Conservation (phyloP, 2,888 invertebrate genomes). For the Parnassius apollo region DNA sequence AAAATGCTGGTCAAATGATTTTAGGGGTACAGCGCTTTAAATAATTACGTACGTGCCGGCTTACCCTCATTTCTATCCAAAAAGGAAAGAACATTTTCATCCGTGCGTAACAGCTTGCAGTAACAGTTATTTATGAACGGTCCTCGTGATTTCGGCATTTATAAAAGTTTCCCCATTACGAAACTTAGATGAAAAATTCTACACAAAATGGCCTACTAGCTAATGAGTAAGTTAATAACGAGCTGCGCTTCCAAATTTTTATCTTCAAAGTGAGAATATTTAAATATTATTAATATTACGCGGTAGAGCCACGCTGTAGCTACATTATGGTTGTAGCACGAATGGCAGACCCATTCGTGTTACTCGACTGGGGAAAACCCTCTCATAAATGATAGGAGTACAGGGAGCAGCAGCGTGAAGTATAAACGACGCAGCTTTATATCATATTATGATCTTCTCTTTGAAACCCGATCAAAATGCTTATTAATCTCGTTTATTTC, state of each 20-base stretch:
- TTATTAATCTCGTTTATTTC: no score
- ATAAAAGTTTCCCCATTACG: conserved; percentile 77
- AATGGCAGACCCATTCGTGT: no score
- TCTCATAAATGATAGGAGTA: no score
- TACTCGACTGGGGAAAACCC: no score
- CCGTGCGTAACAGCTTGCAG: conserved; percentile 78
- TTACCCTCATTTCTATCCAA: conserved; percentile 61
- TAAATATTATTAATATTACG: no score
- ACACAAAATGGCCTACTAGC: conserved; percentile 17
- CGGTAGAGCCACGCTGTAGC: no score
- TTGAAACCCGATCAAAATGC: no score
- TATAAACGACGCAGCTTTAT: no score
- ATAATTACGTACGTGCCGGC: conserved; percentile 73
- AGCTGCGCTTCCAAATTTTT: conserved; percentile 2
- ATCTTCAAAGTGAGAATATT: neutral
- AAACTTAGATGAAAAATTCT: conserved; percentile 41
- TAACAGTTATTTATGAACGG: conserved; percentile 74
- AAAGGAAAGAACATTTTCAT: conserved; percentile 49
- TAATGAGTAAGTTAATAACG: conserved; percentile 19
- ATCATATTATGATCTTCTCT: no score
- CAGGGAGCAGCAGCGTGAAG: no score
- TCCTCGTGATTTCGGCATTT: conserved; percentile 68
- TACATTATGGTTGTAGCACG: no score
- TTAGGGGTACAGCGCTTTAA: conserved; percentile 49
- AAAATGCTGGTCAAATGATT: conserved; percentile 47